Evolutionary conservation across 37 sponge, comb jelly and placozoan genomes (phyloP).

Genomic region (Theonella swinhoei): DNA sequence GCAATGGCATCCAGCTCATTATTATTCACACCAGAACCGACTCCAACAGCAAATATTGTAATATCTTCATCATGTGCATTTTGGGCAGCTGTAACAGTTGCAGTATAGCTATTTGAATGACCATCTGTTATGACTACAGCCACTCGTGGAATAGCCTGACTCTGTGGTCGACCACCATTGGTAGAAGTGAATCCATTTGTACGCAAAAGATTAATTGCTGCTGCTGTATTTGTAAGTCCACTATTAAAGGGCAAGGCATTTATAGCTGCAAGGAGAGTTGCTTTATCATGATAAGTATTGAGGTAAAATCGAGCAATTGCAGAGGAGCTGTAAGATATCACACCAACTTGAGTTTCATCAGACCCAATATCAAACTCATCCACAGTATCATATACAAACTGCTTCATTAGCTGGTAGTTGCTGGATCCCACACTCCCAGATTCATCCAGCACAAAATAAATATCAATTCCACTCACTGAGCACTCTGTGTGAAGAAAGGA

Average conservation of each 20-base stretch:
- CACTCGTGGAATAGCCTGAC: neutral
- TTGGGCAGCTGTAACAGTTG: slow-evolving; percentile 7
- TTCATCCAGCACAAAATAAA: slow-evolving; percentile 17
- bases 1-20: slow-evolving; percentile 20
- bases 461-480: slow-evolving; percentile 15
- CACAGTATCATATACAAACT: slow-evolving; percentile 1
- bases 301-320: neutral
- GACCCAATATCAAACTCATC: slow-evolving; percentile 11
- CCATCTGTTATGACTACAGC: slow-evolving; percentile 37
- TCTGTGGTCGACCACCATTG: slow-evolving; percentile 1
- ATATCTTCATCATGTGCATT: neutral
- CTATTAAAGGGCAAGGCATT: neutral
- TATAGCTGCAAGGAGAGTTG: neutral
- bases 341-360: neutral
- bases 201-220: slow-evolving; percentile 7
- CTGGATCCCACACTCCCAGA: slow-evolving; percentile 16
- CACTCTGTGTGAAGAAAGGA: neutral
- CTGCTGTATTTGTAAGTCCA: slow-evolving; percentile 38
- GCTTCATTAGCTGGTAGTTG: slow-evolving; percentile 24
- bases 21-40: neutral
- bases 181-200: neutral
- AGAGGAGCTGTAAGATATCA: neutral
- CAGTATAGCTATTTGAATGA: slow-evolving; percentile 3
- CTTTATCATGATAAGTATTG: slow-evolving; percentile 13
- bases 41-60: slow-evolving; percentile 29